These are phyloP conservation scores for Hiodon tergisus DNA, from an alignment of 2,113 vertebrate genomes.

Conservation along the genomic window DNA sequence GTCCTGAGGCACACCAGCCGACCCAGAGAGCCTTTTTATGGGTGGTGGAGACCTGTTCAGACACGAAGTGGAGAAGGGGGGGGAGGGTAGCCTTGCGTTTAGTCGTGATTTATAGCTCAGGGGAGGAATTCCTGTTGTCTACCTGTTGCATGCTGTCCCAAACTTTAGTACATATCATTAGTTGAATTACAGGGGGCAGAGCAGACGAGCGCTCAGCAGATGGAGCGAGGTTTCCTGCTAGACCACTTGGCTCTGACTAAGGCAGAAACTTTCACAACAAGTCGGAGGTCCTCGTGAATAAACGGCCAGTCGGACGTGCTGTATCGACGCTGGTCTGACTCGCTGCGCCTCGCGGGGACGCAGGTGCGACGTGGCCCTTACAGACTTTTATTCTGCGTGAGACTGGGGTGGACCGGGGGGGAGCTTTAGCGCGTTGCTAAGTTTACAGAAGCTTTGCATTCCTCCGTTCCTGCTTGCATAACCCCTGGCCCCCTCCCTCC, in stretches of 20 bases:
- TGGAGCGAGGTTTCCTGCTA: neutral
- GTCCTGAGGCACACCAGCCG: neutral
- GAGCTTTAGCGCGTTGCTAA: neutral
- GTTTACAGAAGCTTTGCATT: neutral
- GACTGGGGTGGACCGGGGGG: neutral
- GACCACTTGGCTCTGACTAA: neutral
- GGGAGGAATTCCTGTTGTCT: constrained; percentile 20
- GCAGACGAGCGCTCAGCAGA: neutral
- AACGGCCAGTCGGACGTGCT: no score
- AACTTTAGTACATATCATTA: constrained; percentile 30
- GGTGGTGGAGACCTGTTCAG: no score
- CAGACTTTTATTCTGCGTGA: no score
- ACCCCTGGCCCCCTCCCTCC: constrained; percentile 52
- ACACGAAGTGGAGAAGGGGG: neutral
- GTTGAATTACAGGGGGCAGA: constrained; percentile 28
- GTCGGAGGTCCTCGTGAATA: no score
- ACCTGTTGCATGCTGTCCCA: constrained; percentile 10
- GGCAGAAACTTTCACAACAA: no score
- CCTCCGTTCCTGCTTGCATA: constrained; percentile 22
- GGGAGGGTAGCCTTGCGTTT: neutral
- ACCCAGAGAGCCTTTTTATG: neutral
- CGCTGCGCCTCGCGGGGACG: no score
- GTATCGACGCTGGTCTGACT: no score
- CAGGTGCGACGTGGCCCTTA: no score
- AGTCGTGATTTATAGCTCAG: neutral